These are phyloP conservation scores for Rhaphigaster nebulosa DNA, from an alignment of 2,888 invertebrate genomes.

Conservation along the genomic window DNA sequence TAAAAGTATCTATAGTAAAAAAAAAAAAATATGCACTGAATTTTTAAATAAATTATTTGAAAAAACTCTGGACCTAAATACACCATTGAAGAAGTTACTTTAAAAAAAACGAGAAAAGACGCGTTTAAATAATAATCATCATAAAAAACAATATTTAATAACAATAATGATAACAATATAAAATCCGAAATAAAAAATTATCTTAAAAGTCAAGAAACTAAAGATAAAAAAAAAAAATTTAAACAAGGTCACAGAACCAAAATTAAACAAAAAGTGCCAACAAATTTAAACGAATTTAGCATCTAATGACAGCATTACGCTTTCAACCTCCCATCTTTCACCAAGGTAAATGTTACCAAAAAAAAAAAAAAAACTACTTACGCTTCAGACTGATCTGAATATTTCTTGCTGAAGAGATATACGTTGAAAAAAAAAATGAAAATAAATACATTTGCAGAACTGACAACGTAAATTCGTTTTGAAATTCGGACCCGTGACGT, in stretches of 20 bases:
- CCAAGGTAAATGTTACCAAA: conserved; percentile 12
- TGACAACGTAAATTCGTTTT: conserved; percentile 27
- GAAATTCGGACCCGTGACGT: conserved; percentile 1
- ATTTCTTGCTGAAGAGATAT: no score
- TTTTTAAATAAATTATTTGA: no score
- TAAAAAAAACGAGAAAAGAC: no score
- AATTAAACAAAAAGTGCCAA: neutral
- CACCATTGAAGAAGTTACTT: no score
- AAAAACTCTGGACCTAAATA: no score
- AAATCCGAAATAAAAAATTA: no score
- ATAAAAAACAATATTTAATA: no score
- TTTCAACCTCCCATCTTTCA: neutral
- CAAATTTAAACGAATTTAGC: conserved; percentile 22
- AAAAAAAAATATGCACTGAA: no score
- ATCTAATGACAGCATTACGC: neutral
- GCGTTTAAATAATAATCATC: no score
- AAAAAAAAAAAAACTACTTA: conserved; percentile 17
- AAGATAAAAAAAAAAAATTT: neutral
- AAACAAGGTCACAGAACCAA: neutral
- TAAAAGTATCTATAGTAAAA: no score
- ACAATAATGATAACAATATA: no score
- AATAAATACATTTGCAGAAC: neutral
- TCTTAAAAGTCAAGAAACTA: neutral
- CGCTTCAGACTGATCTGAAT: no score
- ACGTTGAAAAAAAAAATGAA: neutral